Base-by-base conservation (phyloP, 2,888 invertebrate species). In the Hymenopus coronatus region DNA sequence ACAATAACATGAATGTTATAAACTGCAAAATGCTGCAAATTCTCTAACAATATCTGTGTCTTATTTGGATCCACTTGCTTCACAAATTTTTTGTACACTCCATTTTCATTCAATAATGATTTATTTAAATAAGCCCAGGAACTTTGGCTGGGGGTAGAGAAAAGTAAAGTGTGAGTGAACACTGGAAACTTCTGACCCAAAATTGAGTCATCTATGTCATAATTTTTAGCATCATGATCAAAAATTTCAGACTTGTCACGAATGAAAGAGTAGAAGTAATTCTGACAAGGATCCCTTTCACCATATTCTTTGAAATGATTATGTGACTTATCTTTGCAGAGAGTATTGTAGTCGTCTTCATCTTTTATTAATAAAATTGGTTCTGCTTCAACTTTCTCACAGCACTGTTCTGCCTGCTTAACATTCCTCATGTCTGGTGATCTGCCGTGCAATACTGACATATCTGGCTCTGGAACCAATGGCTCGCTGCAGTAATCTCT, bases 401-500 rank as follows among this genome's bases (percentile, higher is more conserved):
- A 87, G 25, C 87, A 87, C 1, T 30, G n/a, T 54, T 87, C 82
- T 33, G 87, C n/a, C 8, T 33, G 30, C 12, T 33, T 27, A 25
- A 70, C n/a, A 40, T 30, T 81, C 25, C 86, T 86, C 28, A 20
- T 33, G n/a, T 82, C 82, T 20, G 82, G 27, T 15, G 82, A n/a
- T 3, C 82, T 9, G 7, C 25, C 25, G 25, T 70, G 15, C 30
- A n/a, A 1, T 25, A 82, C n/a, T 6, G 81, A n/a, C 25, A 30
- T 15, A 87, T 40, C 87, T 25, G 87, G 81, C 25, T 25, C 27
- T 33, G 81, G 87, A 20, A 33, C 14, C 85, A 83, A 91, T 92
- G 94, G 93, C 90, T 93, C 91, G 14, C 90, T 89, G 91, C 95
- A 95, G 91, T 94, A 95, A 92, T 95, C 92, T 88, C 95, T 92